Percentiles rank a stretch among this genome's conserved stretches.
phyloP scores from a whole-genome alignment of 1,140 invertebrate genomes.

The Tetragonula clypearis region DNA sequence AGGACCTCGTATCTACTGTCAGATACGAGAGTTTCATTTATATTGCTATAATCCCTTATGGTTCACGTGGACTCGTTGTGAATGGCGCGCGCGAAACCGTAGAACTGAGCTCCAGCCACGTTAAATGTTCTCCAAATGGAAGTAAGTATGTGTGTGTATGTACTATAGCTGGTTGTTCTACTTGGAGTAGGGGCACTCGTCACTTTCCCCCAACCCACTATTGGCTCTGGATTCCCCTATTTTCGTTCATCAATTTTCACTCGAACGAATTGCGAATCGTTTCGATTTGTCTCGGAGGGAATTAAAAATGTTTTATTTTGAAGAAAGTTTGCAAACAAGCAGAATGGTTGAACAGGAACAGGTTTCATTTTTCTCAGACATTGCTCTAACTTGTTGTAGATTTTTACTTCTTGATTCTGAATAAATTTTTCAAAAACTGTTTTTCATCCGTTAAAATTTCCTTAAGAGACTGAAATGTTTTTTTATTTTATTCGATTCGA shows the following conservation, averaged over 20 bases:
- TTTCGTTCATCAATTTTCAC: background rate
- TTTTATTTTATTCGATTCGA: too few relatives aligned
- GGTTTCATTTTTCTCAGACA: too few relatives aligned
- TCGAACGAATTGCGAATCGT: background rate
- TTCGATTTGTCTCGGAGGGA: too few relatives aligned
- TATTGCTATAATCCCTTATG: background rate
- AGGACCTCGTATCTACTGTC: background rate
- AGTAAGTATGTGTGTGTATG: background rate
- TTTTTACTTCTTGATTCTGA: too few relatives aligned
- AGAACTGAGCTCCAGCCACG: conserved; percentile 44
- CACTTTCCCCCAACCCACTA: background rate
- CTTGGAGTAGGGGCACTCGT: conserved; percentile 44
- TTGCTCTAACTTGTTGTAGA: too few relatives aligned
- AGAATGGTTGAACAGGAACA: too few relatives aligned
- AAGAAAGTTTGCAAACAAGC: too few relatives aligned
- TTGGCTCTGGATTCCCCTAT: background rate
- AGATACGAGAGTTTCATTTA: background rate
- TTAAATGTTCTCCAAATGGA: conserved; percentile 39
- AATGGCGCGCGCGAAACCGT: conserved; percentile 41
- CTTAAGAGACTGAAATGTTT: too few relatives aligned
- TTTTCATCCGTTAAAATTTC: too few relatives aligned
- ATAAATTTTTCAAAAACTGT: too few relatives aligned
- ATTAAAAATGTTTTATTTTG: too few relatives aligned
- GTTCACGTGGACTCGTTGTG: conserved; percentile 10
- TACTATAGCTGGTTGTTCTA: background rate